These are phyloP conservation scores for Nothoprocta perdicaria DNA, from an alignment of 2,113 vertebrate species.

Conservation along the genomic window DNA sequence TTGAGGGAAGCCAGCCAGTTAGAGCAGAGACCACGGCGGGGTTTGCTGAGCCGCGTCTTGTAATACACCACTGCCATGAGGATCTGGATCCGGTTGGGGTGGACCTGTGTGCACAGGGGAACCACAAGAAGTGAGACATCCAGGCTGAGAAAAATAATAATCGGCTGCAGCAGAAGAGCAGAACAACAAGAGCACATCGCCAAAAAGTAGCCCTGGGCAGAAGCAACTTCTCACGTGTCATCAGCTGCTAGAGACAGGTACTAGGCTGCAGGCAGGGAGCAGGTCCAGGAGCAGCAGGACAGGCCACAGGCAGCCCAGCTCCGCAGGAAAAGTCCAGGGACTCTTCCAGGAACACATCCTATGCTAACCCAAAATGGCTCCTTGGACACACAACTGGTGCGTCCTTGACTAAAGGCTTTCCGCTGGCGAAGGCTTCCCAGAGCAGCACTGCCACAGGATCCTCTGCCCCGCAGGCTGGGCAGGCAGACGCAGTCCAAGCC, in stretches of 20 bases:
- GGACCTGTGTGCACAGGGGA: constrained; percentile 72
- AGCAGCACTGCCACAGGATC: background rate
- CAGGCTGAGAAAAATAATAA: background rate
- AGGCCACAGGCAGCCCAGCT: background rate
- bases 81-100: constrained; percentile 86
- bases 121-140: background rate
- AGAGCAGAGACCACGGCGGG: constrained; percentile 90
- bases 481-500: fast-evolving
- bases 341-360: background rate
- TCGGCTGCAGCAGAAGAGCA: too few species aligned
- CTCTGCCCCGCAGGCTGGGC: background rate
- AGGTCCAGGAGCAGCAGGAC: background rate
- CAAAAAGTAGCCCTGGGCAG: background rate
- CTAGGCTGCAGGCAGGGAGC: background rate
- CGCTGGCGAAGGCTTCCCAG: fast-evolving
- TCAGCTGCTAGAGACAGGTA: background rate
- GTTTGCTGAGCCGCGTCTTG: constrained; percentile 84
- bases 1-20: constrained; percentile 90
- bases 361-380: background rate
- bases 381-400: background rate
- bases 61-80: constrained; percentile 92
- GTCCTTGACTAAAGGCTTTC: background rate
- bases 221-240: background rate
- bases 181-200: background rate
- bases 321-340: background rate